These are phyloP conservation scores for Dipus sagitta DNA, from an alignment of 2,797 vertebrate genomes.

Conservation along the genomic window DNA sequence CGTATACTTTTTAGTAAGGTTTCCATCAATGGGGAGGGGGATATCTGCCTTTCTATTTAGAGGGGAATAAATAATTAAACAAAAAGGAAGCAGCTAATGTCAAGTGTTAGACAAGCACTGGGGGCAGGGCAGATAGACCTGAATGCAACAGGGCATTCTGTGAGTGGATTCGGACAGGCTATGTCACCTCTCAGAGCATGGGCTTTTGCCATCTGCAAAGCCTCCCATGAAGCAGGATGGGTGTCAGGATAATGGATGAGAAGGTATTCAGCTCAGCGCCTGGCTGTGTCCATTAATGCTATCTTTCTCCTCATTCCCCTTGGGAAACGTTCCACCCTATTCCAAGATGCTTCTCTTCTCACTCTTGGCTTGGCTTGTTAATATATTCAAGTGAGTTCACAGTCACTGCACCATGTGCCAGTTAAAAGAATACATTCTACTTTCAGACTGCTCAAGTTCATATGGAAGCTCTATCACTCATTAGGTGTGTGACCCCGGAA, in stretches of 20 bases:
- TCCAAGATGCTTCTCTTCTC: not conserved
- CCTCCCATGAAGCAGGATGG: not conserved
- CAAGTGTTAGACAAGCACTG: not conserved
- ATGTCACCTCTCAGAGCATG: not conserved
- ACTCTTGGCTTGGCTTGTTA: not conserved
- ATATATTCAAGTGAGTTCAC: slow-evolving; percentile 5
- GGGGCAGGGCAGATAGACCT: not conserved
- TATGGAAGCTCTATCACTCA: not conserved
- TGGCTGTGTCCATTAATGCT: not conserved
- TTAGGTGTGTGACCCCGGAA: not conserved
- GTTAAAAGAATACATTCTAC: not conserved
- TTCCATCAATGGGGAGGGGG: not conserved
- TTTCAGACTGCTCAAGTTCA: not conserved
- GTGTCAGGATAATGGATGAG: not conserved
- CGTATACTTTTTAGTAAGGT: not conserved
- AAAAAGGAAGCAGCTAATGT: not conserved
- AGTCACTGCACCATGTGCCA: not conserved
- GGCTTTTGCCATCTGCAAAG: not conserved
- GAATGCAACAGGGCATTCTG: not conserved
- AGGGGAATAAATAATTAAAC: not conserved
- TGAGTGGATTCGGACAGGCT: not conserved
- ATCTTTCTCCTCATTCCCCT: not conserved
- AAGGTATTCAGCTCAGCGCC: not conserved
- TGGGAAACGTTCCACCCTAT: not conserved
- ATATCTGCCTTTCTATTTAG: not conserved